Base-by-base conservation (phyloP, 2,113 vertebrate genomes). In the Platysternon megacephalum region DNA sequence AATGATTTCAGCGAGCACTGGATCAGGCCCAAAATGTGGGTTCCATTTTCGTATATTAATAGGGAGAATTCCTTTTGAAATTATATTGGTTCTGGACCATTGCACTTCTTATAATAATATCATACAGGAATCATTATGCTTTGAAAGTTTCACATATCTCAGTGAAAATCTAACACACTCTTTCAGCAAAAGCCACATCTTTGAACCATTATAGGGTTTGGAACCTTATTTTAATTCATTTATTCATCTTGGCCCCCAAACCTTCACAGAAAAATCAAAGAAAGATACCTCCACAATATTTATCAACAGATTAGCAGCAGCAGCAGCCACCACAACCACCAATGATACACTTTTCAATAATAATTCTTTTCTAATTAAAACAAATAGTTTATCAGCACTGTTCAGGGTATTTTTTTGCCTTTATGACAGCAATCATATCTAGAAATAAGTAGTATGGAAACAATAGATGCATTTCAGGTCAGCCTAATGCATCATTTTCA, bases 121-220 rank as follows among this genome's bases (percentile, higher is more conserved):
- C 79, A 84, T 89, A 79, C 92, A 94, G 92, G 74, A 52, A 85
- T 86, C 91, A 86, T 80, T 76, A 78, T 89, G 49, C 74, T 58
- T 89, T 56, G 61, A 19, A 93, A 22, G 29, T 22, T 65, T 93
- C 56, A 85, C 19, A 42, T 80, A 80, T 72, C 48, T 92, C 87
- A 85, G 61, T 28, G 39, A 93, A 96, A 96, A 95, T 74, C 49
- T 82, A 95, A 80, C 46, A 72, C 51, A 80, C 80, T 26, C 87
- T 93, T 91, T 78, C 84, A 89, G 85, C 65, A 92, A 93, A 85
- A 95, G 68, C 48, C n/a, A 80, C 5, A 80, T 42, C 29, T 24
- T 84, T 86, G 42, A 82, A 88, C 7, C 49, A 86, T 90, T 85
- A 83, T 0, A 85, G 46, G 14, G 26, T 86, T 56, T 12, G 56